A percentile compares a stretch with the other conserved stretches of the same genome.
Conservation (phyloP, 2,797 vertebrate genomes). For the Chaenodraco wilsoni region DNA sequence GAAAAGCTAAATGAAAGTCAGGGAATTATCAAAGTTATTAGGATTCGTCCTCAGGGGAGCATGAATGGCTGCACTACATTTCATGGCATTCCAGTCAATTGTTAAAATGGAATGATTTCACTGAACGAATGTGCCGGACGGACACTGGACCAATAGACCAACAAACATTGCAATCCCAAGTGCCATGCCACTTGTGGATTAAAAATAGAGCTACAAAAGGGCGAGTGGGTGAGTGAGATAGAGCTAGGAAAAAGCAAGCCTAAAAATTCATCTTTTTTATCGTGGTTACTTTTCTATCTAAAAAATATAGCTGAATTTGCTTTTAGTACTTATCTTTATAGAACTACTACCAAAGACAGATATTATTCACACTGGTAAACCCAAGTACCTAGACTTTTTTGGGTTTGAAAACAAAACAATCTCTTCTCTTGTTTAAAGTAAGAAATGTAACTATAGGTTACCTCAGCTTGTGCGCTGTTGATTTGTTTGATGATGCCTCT, state of each 20-base stretch:
- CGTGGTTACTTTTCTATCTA: background rate
- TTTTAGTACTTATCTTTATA: background rate
- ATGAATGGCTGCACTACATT: conserved; percentile 29
- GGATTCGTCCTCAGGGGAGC: conserved; percentile 38
- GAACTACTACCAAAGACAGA: background rate
- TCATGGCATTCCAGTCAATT: conserved; percentile 37
- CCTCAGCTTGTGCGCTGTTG: conserved; percentile 56
- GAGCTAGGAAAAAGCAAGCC: conserved; percentile 3
- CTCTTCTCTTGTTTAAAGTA: background rate
- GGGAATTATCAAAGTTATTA: conserved; percentile 43
- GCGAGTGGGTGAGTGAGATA: conserved; percentile 21
- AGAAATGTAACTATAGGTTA: conserved; percentile 32
- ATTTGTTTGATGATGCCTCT: conserved; percentile 49
- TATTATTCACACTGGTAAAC: background rate
- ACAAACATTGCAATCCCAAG: conserved; percentile 39
- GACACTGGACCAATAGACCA: conserved; percentile 34
- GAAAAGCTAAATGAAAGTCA: conserved; percentile 44
- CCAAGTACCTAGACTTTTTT: background rate
- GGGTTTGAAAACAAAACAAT: conserved; percentile 1
- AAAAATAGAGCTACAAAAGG: conserved; percentile 38
- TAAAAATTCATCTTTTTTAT: background rate
- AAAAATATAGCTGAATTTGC: background rate
- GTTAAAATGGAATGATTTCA: conserved; percentile 47
- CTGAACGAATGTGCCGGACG: conserved; percentile 21
- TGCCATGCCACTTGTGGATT: conserved; percentile 33